Conservation (phyloP, 2,888 invertebrate genomes). For the Trimorus sp. region DNA sequence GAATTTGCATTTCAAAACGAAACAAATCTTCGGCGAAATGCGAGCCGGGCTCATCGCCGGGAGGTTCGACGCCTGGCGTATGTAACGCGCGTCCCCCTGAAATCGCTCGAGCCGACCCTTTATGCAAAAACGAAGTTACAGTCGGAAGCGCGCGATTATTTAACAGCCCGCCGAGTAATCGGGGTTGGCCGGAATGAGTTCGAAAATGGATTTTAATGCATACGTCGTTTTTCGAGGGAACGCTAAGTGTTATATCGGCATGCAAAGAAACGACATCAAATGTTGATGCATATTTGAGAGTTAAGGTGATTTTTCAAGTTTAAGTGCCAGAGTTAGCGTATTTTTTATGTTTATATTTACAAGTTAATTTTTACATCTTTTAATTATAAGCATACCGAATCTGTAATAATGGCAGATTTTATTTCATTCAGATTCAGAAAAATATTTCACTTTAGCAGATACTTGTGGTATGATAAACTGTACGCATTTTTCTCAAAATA, state of each 20-base stretch:
- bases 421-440: no score
- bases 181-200: constrained; percentile 50
- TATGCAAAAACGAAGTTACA: constrained; percentile 44
- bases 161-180: constrained; percentile 46
- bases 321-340: no score
- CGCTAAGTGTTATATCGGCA: constrained; percentile 52
- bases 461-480: no score
- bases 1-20: neutral
- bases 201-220: constrained; percentile 57
- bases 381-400: no score
- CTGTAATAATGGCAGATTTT: no score
- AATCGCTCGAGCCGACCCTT: constrained; percentile 14
- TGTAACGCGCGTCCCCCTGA: constrained; percentile 8
- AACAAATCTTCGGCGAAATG: neutral
- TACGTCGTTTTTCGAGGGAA: constrained; percentile 34
- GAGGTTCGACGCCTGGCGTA: neutral
- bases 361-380: no score
- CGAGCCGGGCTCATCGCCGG: neutral
- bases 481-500: no score
- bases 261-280: no score
- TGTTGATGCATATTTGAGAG: no score
- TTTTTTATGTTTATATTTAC: no score
- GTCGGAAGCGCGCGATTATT: constrained; percentile 41
- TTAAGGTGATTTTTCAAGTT: no score
- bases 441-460: no score